A percentile compares a stretch with the other conserved stretches of the same genome.
Conservation (phyloP, 2,797 vertebrate species). For the Salarias fasciatus region DNA sequence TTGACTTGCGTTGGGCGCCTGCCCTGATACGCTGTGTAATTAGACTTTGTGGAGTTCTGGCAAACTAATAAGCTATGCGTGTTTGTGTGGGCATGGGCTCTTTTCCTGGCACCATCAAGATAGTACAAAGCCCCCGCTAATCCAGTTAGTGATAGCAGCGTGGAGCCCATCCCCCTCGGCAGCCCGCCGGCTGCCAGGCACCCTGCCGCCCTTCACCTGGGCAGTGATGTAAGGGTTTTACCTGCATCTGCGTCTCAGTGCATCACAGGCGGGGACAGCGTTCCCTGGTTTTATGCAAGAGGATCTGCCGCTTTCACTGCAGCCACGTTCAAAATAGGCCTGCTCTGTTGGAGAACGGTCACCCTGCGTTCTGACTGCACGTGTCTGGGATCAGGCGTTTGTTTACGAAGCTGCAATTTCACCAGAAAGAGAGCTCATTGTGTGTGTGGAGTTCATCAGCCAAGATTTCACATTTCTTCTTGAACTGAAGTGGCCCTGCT, state of each 20-base stretch:
- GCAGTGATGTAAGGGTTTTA: conserved; percentile 18
- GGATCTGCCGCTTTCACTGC: not conserved
- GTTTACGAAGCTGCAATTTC: not conserved
- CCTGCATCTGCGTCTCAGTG: not conserved
- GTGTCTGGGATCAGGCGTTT: not conserved
- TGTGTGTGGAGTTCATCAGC: conserved; percentile 17
- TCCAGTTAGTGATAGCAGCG: conserved; percentile 31
- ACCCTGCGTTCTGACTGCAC: not conserved
- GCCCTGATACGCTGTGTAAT: no score
- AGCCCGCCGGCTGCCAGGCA: conserved; percentile 15
- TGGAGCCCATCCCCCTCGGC: not conserved
- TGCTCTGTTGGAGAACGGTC: not conserved
- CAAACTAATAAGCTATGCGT: no score
- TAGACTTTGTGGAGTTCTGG: no score
- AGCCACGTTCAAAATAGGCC: not conserved
- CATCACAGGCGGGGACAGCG: not conserved
- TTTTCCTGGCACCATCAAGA: conserved; percentile 25
- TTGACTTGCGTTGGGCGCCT: no score
- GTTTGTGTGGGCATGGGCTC: not conserved
- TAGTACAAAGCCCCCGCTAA: conserved; percentile 44
- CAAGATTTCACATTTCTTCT: conserved; percentile 1
- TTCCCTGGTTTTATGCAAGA: not conserved
- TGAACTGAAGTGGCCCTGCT: not conserved
- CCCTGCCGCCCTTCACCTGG: conserved; percentile 22
- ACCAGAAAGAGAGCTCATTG: conserved; percentile 10